Conservation (phyloP, 1,140 invertebrate species). For the Drosophila trapezifrons region DNA sequence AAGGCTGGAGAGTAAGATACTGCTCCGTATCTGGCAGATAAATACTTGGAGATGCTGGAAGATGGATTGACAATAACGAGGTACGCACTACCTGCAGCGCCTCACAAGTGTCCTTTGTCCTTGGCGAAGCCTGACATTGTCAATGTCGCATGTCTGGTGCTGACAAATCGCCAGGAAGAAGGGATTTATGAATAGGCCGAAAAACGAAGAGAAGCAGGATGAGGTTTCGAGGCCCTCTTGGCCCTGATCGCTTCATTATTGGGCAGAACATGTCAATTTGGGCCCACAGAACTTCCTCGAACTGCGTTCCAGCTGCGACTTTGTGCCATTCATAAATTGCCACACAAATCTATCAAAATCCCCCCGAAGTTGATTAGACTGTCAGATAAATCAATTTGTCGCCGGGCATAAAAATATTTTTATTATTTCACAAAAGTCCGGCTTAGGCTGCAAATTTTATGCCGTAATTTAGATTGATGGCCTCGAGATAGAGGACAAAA, state of each 20-base stretch:
- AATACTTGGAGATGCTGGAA: conserved; percentile 34
- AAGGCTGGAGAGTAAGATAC: conserved; percentile 15
- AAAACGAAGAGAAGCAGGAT: conserved; percentile 36
- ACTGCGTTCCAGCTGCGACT: conserved; percentile 56
- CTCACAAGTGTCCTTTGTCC: conserved; percentile 50
- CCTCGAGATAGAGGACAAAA: conserved; percentile 30
- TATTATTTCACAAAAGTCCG: conserved; percentile 55
- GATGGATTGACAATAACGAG: conserved; percentile 58
- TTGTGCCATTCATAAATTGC: conserved; percentile 55
- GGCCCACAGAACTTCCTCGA: conserved; percentile 28
- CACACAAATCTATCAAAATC: conserved; percentile 64
- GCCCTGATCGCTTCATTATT: conserved; percentile 76
- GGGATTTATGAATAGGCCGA: conserved; percentile 71
- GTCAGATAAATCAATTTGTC: conserved; percentile 77
- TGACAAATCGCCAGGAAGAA: conserved; percentile 68
- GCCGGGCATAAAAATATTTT: conserved; percentile 68
- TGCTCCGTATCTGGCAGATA: conserved; percentile 17
- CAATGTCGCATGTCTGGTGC: conserved; percentile 60
- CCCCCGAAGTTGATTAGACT: conserved; percentile 43
- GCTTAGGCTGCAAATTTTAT: conserved; percentile 44
- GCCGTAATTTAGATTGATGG: conserved; percentile 74
- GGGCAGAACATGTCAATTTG: conserved; percentile 70
- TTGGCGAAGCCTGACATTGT: conserved; percentile 44
- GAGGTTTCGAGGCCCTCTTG: conserved; percentile 27
- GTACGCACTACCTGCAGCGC: conserved; percentile 43